Percentiles rank a stretch among this genome's conserved stretches.
Evolutionary conservation across 1,140 invertebrate genomes (phyloP).

Genomic region (Neodiprion fabricii): DNA sequence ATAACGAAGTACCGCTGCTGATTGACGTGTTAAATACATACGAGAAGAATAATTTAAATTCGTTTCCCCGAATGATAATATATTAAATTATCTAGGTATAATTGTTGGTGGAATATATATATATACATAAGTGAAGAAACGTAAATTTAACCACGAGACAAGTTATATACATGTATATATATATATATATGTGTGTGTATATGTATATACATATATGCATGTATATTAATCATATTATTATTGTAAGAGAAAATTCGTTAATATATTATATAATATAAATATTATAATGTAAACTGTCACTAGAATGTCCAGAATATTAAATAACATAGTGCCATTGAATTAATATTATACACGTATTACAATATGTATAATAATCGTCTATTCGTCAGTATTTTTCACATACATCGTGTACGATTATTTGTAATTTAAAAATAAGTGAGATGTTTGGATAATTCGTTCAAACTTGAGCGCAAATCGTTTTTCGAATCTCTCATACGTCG

Average conservation of each 20-base stretch:
- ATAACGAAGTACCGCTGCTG: too few species aligned
- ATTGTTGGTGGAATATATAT: slow-evolving; percentile 41
- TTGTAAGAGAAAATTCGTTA: too few species aligned
- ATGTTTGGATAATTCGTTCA: too few species aligned
- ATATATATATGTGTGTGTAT: slow-evolving; percentile 33
- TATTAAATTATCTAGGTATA: slow-evolving; percentile 31
- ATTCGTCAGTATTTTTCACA: slow-evolving; percentile 1
- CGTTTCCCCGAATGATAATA: slow-evolving; percentile 34
- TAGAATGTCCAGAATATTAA: slow-evolving; percentile 57
- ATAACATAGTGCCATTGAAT: slow-evolving; percentile 57
- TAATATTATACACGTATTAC: slow-evolving; percentile 30
- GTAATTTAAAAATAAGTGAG: too few species aligned
- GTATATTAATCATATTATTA: too few species aligned
- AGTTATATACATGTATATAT: slow-evolving; percentile 44
- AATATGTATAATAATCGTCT: background rate
- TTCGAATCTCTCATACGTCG: too few species aligned
- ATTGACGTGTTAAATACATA: too few species aligned
- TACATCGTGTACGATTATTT: too few species aligned
- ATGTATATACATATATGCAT: slow-evolving; percentile 27
- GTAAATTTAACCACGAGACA: slow-evolving; percentile 37
- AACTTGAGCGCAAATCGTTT: too few species aligned
- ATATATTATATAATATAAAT: too few species aligned
- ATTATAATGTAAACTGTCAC: slow-evolving; percentile 54
- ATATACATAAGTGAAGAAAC: slow-evolving; percentile 31
- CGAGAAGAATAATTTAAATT: slow-evolving; percentile 27